phyloP scores from a whole-genome alignment of 2,797 vertebrate genomes.

The Nyctalus aviator region DNA sequence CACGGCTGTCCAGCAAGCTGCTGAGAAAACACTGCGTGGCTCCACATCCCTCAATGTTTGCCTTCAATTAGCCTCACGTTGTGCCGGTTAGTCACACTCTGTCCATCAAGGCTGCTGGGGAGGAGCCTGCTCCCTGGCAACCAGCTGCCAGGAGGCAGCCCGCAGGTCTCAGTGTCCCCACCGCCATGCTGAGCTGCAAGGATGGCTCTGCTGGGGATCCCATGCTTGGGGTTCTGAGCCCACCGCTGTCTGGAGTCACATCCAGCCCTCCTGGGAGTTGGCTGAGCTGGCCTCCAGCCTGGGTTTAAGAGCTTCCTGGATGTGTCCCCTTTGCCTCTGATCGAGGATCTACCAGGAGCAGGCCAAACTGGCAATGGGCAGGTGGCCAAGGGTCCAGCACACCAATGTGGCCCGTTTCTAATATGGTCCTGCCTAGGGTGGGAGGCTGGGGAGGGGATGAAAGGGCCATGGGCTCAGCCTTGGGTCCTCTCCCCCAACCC shows the following conservation, averaged over 20 bases:
- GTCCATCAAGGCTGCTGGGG: constrained; percentile 80
- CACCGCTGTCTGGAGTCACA: background rate
- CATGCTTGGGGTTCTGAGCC: constrained; percentile 17
- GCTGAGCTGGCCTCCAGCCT: background rate
- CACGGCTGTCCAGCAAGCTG: constrained; percentile 80
- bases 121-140: constrained; percentile 70
- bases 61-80: constrained; percentile 93
- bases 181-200: constrained; percentile 77
- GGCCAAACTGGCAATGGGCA: background rate
- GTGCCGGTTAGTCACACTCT: constrained; percentile 89
- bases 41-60: constrained; percentile 89
- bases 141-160: constrained; percentile 85
- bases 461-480: background rate
- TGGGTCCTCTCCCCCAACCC: background rate
- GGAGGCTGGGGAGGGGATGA: background rate
- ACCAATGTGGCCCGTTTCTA: background rate
- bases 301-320: background rate
- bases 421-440: background rate
- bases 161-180: constrained; percentile 79
- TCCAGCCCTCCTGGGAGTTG: background rate
- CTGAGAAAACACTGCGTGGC: constrained; percentile 87
- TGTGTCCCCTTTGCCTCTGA: background rate
- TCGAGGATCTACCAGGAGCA: background rate
- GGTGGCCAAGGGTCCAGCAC: background rate
- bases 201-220: constrained; percentile 82